phyloP scores from a whole-genome alignment of 2,888 invertebrate genomes.

The Tethea ocularis region DNA sequence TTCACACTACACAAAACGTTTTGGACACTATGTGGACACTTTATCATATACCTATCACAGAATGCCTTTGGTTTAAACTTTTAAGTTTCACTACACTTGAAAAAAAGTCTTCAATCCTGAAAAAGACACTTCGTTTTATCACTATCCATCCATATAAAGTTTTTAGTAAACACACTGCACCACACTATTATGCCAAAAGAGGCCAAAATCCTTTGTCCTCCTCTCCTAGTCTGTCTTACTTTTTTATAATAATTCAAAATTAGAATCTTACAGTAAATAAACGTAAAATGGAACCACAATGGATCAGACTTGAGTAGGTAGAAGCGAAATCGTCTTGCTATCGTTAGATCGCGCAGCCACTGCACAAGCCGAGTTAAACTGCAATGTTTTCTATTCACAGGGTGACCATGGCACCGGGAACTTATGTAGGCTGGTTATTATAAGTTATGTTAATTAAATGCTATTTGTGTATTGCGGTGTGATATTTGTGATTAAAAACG shows the following conservation, averaged over 20 bases:
- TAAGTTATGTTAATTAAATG: neutral
- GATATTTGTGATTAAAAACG: neutral
- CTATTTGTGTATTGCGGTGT: neutral
- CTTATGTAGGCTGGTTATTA: conserved; percentile 6
- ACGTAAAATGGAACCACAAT: conserved; percentile 13
- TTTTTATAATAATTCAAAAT: neutral
- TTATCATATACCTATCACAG: conserved; percentile 22
- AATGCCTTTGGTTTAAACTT: conserved; percentile 32
- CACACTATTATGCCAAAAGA: no score
- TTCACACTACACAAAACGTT: conserved; percentile 10
- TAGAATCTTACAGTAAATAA: neutral
- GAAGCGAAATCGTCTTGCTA: conserved; percentile 32
- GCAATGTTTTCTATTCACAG: conserved; percentile 56
- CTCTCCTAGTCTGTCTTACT: neutral
- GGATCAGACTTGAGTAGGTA: no score
- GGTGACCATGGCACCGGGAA: conserved; percentile 33
- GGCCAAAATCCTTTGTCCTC: neutral
- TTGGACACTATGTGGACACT: no score
- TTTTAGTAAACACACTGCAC: no score
- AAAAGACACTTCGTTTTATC: neutral
- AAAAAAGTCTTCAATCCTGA: neutral
- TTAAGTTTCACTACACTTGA: conserved; percentile 16
- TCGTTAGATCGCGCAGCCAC: conserved; percentile 28
- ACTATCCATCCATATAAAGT: no score
- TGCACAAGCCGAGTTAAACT: conserved; percentile 33